These are phyloP conservation scores for Brachionus angularis DNA, from an alignment of 1,140 invertebrate genomes.

Conservation along the genomic window DNA sequence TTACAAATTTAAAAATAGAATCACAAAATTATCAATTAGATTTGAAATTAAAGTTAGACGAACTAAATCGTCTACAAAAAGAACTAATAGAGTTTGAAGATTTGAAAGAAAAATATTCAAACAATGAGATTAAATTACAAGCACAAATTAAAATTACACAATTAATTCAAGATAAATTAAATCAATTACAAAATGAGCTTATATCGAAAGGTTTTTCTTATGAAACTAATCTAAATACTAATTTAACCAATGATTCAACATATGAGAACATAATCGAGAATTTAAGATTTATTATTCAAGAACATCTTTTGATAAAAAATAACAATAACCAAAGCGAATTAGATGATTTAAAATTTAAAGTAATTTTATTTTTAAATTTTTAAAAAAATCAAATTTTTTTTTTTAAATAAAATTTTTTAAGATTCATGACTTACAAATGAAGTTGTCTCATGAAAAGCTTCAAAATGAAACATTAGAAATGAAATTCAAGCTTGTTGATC, in stretches of 20 bases:
- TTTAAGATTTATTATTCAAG: constrained; percentile 15
- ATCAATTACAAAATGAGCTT: constrained; percentile 34
- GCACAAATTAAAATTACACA: constrained; percentile 16
- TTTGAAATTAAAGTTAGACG: constrained; percentile 12
- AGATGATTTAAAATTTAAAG: constrained; percentile 8
- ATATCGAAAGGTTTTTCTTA: constrained; percentile 20
- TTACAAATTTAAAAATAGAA: constrained; percentile 16
- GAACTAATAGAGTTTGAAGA: constrained; percentile 10
- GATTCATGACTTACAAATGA: constrained; percentile 29
- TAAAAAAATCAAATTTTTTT: not conserved
- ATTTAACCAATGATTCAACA: not conserved
- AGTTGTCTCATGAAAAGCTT: constrained; percentile 22
- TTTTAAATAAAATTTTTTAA: not conserved
- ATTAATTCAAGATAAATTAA: constrained; percentile 21
- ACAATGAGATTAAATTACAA: not conserved
- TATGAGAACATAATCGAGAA: constrained; percentile 34
- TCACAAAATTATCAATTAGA: constrained; percentile 11
- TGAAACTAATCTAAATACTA: constrained; percentile 11
- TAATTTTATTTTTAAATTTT: not conserved
- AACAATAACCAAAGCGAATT: constrained; percentile 6
- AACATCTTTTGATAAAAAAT: constrained; percentile 14
- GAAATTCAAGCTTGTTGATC: constrained; percentile 30
- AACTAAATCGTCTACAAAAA: constrained; percentile 5
- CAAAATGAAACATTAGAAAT: constrained; percentile 35
- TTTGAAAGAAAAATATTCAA: constrained; percentile 7